These are phyloP conservation scores for Perca fluviatilis DNA, from an alignment of 2,113 vertebrate genomes.

Conservation along the genomic window DNA sequence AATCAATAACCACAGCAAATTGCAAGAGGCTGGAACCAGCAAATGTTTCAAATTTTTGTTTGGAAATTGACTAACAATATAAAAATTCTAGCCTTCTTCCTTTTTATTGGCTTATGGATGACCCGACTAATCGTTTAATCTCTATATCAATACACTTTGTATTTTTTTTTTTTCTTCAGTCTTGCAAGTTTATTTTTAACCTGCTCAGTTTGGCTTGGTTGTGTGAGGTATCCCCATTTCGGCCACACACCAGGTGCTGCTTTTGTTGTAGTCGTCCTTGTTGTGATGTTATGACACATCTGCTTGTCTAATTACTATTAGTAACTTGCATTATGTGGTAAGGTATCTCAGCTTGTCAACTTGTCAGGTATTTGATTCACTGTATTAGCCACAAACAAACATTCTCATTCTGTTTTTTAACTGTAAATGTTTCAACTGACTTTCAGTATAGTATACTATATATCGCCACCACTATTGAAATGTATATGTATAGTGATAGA, in stretches of 20 bases:
- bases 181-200: neutral
- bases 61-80: neutral
- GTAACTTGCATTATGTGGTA: neutral
- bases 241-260: no score
- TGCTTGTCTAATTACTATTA: neutral
- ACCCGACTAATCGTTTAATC: neutral
- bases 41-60: neutral
- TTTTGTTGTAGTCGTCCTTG: neutral
- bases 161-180: neutral
- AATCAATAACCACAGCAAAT: neutral
- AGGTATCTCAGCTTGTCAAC: neutral
- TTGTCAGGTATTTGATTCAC: neutral
- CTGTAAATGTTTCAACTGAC: neutral
- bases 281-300: neutral
- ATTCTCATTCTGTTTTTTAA: neutral
- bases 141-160: neutral
- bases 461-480: neutral
- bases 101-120: neutral
- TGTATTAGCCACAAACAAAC: neutral
- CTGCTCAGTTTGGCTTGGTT: neutral
- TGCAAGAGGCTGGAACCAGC: neutral
- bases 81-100: neutral
- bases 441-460: neutral
- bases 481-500: neutral
- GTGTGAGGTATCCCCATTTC: no score